phyloP scores from a whole-genome alignment of 2,797 vertebrate genomes.

The Bufotes viridis region DNA sequence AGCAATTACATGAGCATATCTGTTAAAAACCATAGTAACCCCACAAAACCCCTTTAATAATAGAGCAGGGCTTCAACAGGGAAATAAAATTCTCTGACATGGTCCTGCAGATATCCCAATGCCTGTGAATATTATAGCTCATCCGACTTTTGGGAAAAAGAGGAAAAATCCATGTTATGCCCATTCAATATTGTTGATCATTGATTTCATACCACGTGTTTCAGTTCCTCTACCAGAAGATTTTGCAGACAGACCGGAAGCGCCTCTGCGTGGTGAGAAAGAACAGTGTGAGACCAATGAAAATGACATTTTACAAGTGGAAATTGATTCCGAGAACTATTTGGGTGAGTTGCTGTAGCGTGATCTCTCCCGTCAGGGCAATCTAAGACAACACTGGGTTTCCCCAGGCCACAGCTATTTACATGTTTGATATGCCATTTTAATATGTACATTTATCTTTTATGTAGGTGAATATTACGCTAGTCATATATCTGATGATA shows the following conservation, averaged over 20 bases:
- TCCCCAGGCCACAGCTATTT: background rate
- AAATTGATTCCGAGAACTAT: slow-evolving; percentile 36
- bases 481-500: slow-evolving; percentile 17
- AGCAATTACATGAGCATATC: too few relatives aligned
- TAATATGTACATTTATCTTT: background rate
- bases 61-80: too few relatives aligned
- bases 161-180: background rate
- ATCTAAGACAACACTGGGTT: background rate
- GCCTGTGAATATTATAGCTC: background rate
- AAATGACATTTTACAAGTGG: slow-evolving; percentile 44
- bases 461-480: slow-evolving; percentile 36
- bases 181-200: background rate
- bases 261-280: background rate
- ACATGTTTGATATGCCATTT: background rate
- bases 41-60: too few relatives aligned
- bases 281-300: slow-evolving; percentile 15
- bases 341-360: slow-evolving; percentile 11
- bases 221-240: background rate
- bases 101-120: background rate
- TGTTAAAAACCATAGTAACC: too few relatives aligned
- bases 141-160: background rate
- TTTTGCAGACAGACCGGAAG: background rate
- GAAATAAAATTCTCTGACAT: background rate
- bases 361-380: background rate
- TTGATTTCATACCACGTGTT: background rate